Conservation (phyloP, 2,797 vertebrate species). For the Sciurus carolinensis region DNA sequence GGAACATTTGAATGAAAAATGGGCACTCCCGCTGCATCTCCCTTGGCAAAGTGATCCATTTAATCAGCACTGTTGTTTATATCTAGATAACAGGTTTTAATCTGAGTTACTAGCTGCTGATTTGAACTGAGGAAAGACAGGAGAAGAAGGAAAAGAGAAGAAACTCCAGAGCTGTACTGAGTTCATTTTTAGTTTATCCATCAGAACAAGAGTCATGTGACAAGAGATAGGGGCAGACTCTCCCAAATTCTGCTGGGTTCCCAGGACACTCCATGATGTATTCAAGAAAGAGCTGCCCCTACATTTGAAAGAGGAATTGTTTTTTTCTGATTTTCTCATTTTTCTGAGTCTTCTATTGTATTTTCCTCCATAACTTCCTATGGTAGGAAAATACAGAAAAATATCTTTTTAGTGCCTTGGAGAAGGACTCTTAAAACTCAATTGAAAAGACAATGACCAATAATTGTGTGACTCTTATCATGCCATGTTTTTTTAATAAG, state of each 20-base stretch:
- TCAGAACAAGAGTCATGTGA: constrained; percentile 88
- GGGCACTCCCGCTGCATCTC: constrained; percentile 88
- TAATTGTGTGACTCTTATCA: constrained; percentile 2
- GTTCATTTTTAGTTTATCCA: constrained; percentile 93
- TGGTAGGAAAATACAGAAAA: constrained; percentile 30
- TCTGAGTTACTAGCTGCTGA: constrained; percentile 93
- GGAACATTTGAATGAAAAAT: constrained; percentile 92
- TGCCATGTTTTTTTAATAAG: constrained; percentile 58
- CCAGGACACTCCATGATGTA: constrained; percentile 85
- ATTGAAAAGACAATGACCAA: constrained; percentile 67
- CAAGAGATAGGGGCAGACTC: constrained; percentile 92
- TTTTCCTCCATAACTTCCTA: not conserved
- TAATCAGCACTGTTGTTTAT: constrained; percentile 95
- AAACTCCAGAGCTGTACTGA: constrained; percentile 90
- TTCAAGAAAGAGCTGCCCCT: constrained; percentile 92
- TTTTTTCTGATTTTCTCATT: constrained; percentile 86
- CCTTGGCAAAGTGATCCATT: constrained; percentile 91
- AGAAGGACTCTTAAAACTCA: not conserved
- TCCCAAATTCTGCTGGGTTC: constrained; percentile 86
- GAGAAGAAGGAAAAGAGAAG: constrained; percentile 82
- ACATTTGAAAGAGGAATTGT: constrained; percentile 88
- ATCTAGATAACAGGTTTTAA: constrained; percentile 96
- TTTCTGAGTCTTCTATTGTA: constrained; percentile 5
- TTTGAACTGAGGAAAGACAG: constrained; percentile 90
- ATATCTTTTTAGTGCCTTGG: not conserved